Percentiles rank a stretch among this genome's conserved stretches.
Conservation (phyloP, 2,797 vertebrate genomes). For the Xenopus petersii region DNA sequence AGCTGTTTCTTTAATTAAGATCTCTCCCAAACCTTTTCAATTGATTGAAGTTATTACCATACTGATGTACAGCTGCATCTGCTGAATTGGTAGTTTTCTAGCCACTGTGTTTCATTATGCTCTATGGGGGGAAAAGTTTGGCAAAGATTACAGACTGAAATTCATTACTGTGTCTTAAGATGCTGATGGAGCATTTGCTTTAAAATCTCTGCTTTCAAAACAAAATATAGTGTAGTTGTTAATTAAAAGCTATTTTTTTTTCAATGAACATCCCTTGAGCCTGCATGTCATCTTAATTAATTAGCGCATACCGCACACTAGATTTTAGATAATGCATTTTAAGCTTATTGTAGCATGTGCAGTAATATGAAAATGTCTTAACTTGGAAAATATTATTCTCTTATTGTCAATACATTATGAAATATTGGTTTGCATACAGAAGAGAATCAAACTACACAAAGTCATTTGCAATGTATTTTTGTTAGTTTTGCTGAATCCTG, state of each 20-base stretch:
- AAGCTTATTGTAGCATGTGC: background rate
- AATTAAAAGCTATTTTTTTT: conserved; percentile 10
- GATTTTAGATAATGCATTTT: background rate
- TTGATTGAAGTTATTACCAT: conserved; percentile 86
- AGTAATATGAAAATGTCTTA: background rate
- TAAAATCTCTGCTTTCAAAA: background rate
- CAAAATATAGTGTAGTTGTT: background rate
- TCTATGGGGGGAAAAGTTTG: background rate
- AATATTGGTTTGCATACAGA: too few species aligned
- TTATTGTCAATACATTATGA: too few species aligned
- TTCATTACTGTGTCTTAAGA: background rate
- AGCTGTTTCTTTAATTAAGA: conserved; percentile 95
- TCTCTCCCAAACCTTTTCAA: conserved; percentile 83
- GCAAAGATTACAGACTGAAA: background rate
- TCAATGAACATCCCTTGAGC: background rate
- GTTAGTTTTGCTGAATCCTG: too few species aligned
- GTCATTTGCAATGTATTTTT: too few species aligned
- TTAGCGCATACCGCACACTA: background rate
- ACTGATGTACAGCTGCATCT: conserved; percentile 68
- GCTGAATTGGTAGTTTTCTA: conserved; percentile 70
- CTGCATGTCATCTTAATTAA: background rate
- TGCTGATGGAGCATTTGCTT: background rate
- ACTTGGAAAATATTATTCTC: too few species aligned
- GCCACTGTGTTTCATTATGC: conserved; percentile 20
- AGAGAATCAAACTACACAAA: too few species aligned